Evolutionary conservation across 2,888 invertebrate species (phyloP).

Genomic region (Pycnomerus fuliginosus): DNA sequence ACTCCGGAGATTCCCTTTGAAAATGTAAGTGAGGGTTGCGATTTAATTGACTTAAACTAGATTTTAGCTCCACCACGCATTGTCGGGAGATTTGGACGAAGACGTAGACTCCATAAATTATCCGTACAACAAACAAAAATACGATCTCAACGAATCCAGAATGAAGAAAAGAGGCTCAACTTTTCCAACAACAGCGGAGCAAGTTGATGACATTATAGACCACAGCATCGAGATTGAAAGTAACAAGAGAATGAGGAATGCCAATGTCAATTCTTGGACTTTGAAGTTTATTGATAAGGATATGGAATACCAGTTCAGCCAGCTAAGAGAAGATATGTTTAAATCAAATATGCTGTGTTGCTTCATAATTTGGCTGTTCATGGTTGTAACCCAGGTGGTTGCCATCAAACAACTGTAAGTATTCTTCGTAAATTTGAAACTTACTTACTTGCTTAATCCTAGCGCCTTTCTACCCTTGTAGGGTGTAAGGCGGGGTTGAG

Average conservation of each 20-base stretch:
- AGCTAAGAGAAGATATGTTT: slow-evolving; percentile 88
- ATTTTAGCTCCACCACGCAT: slow-evolving; percentile 46
- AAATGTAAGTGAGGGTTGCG: slow-evolving; percentile 63
- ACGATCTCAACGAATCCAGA: slow-evolving; percentile 45
- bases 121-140: slow-evolving; percentile 52
- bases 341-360: slow-evolving; percentile 94
- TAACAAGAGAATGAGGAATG: slow-evolving; percentile 82
- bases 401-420: slow-evolving; percentile 72
- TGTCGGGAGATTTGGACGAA: slow-evolving; percentile 48
- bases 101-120: slow-evolving; percentile 46
- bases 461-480: no score
- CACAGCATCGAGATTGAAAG: slow-evolving; percentile 86
- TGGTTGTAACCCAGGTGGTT: slow-evolving; percentile 69
- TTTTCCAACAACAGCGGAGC: slow-evolving; percentile 47
- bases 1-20: slow-evolving; percentile 90
- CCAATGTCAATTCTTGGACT: slow-evolving; percentile 85
- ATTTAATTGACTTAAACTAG: not conserved
- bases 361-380: slow-evolving; percentile 87
- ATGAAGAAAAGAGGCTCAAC: slow-evolving; percentile 38
- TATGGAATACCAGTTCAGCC: slow-evolving; percentile 82
- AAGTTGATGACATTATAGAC: slow-evolving; percentile 80
- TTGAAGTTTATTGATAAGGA: slow-evolving; percentile 80
- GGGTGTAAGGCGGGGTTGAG: no score
- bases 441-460: no score
- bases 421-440: no score